Evolutionary conservation across 2,113 vertebrate genomes (phyloP), one percentile per base, ranked within the genome.

Genomic region (Tetrao urogallus): DNA sequence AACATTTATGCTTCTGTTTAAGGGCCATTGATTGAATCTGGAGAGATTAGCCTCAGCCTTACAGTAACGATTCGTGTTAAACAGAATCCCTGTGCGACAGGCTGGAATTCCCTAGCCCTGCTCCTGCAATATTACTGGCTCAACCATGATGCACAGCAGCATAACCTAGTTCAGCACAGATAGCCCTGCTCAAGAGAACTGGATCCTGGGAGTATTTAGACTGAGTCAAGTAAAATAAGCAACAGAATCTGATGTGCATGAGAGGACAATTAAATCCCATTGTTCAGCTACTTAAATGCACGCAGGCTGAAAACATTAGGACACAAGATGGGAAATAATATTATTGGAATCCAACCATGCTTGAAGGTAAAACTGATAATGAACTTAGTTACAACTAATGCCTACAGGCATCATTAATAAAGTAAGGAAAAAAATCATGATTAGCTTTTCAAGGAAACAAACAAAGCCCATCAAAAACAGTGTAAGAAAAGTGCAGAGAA

Each of bases 281-380:
- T 94, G 72, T 64, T 88, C 60, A 90, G 65, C 38, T 92, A 57
- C 77, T 86, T 86, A 81, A 88, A 88, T 78, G 30, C 30, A 81
- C 56, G 45, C 56, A 77, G 52, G 40, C 47, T 88, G 80, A 75
- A 95, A 94, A 82, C n/a, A 79, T 52, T 43, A 66, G n/a, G 18
- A 69, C 24, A 89, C 20, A 78, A 84, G 45, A 65, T 56, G 6
- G 13, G 20, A 86, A 93, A 81, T 72, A 70, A 52, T 77, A 71
- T 52, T 85, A 61, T 11, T 89, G 10, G 54, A 83, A 83, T 77
- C 47, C 13, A 19, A 94, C 61, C 47, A 64, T 36, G 28, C 57
- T 32, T 2, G 6, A 88, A 94, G 52, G 43, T 90, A 84, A 86
- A 89, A 81, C 2, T 52, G 42, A 21, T 86, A 90, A 71, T 15